These are phyloP conservation scores for Odontamblyopus rebecca DNA, from an alignment of 2,797 vertebrate genomes.

Conservation along the genomic window DNA sequence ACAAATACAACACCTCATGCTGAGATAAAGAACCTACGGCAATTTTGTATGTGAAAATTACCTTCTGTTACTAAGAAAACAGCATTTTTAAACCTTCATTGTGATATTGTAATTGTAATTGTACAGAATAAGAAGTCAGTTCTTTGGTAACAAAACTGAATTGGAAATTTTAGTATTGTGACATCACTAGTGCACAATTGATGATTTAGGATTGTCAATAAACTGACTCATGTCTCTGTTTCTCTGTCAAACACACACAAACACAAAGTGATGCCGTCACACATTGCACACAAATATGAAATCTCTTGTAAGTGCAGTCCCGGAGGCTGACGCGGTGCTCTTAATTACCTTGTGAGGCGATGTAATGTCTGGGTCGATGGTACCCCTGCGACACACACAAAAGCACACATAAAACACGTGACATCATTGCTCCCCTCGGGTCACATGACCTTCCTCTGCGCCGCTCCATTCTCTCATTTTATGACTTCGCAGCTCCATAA, in stretches of 20 bases:
- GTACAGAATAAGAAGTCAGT: no score
- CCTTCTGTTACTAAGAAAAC: no score
- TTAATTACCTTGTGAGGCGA: slow-evolving; percentile 94
- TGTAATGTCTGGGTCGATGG: slow-evolving; percentile 94
- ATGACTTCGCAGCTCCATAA: neutral
- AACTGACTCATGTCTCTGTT: neutral
- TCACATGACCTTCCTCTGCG: neutral
- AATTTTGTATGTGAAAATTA: no score
- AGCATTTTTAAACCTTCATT: no score
- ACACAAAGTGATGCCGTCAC: slow-evolving; percentile 21
- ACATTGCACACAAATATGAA: slow-evolving; percentile 16
- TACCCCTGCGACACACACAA: slow-evolving; percentile 83
- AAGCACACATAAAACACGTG: slow-evolving; percentile 14
- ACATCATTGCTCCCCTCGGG: neutral
- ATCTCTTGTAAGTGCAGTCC: slow-evolving; percentile 1
- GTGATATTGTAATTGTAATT: no score
- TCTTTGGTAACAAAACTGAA: no score
- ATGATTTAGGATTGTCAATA: neutral
- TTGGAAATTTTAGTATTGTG: neutral
- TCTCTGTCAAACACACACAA: neutral
- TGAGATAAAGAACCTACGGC: no score
- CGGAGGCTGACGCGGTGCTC: slow-evolving; percentile 47
- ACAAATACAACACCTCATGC: no score
- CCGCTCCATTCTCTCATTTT: neutral
- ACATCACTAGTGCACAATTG: neutral